Percentiles rank a stretch among this genome's conserved stretches.
Conservation (phyloP, 2,797 vertebrate genomes). For the Chanos chanos region DNA sequence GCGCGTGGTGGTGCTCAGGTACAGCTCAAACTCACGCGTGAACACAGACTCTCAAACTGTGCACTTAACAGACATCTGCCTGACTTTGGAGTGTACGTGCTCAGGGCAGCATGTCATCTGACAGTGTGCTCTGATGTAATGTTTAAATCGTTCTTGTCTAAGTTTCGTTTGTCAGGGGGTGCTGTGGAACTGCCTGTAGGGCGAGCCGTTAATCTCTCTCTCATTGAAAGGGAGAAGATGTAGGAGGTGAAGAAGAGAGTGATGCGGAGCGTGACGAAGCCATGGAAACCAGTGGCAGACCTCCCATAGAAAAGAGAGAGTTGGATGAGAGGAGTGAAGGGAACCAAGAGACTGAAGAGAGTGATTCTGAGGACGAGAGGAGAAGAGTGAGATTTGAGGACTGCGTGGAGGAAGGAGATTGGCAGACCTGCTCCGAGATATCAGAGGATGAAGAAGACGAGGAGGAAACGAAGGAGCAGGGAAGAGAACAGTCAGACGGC, state of each 20-base stretch:
- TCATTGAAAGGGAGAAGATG: constrained; percentile 68
- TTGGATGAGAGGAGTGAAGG: constrained; percentile 14
- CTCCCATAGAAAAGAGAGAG: constrained; percentile 19
- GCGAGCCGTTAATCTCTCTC: no score
- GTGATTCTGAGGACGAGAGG: constrained; percentile 55
- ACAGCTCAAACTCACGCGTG: no score
- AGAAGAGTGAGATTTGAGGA: constrained; percentile 64
- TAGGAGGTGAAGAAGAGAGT: constrained; percentile 49
- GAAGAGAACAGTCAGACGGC: background rate
- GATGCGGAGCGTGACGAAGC: constrained; percentile 51
- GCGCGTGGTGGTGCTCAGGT: no score
- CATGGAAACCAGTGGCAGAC: background rate
- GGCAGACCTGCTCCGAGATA: constrained; percentile 71
- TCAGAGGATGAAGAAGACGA: constrained; percentile 44
- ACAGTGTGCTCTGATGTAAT: no score
- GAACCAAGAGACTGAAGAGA: constrained; percentile 12
- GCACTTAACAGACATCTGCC: no score
- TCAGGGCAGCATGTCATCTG: background rate
- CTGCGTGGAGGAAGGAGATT: constrained; percentile 63
- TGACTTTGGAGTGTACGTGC: no score
- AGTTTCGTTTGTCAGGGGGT: no score
- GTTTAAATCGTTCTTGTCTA: no score
- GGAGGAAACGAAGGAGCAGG: background rate
- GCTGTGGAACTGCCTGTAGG: no score
- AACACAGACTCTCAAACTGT: no score